These are phyloP conservation scores for Eonycteris spelaea DNA, from an alignment of 2,113 vertebrate species.

Conservation along the genomic window DNA sequence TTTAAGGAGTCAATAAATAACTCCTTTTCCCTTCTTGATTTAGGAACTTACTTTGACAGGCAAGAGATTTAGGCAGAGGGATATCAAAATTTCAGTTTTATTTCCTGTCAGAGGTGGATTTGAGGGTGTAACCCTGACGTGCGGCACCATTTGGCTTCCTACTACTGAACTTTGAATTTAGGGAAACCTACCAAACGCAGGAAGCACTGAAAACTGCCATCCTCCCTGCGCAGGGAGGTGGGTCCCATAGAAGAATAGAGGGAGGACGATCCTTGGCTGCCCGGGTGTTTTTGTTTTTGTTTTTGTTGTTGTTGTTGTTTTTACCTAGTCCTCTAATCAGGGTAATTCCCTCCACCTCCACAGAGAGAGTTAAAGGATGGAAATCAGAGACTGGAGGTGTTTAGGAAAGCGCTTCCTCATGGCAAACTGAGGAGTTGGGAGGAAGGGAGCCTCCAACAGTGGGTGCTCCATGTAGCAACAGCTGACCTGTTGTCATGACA, in stretches of 20 bases:
- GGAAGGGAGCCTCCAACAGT: background rate
- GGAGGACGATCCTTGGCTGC: background rate
- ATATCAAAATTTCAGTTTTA: conserved; percentile 1
- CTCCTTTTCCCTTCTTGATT: background rate
- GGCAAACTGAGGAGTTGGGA: background rate
- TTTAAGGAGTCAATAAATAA: background rate
- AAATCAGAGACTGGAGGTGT: background rate
- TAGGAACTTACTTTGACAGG: background rate
- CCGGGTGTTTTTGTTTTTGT: too few relatives aligned
- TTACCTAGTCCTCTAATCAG: background rate
- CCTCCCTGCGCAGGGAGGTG: background rate
- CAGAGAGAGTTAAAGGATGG: background rate
- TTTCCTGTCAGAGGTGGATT: background rate
- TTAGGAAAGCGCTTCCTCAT: background rate
- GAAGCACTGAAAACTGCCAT: background rate
- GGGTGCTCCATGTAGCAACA: background rate
- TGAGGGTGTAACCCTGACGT: background rate
- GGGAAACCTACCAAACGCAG: background rate
- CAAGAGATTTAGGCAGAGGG: background rate
- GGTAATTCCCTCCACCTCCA: background rate
- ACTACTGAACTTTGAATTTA: background rate
- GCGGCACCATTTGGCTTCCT: background rate
- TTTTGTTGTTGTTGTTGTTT: background rate
- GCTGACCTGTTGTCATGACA: background rate
- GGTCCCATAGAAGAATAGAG: background rate